Base-by-base conservation (phyloP, 2,888 invertebrate genomes). In the Orgyia antiqua region DNA sequence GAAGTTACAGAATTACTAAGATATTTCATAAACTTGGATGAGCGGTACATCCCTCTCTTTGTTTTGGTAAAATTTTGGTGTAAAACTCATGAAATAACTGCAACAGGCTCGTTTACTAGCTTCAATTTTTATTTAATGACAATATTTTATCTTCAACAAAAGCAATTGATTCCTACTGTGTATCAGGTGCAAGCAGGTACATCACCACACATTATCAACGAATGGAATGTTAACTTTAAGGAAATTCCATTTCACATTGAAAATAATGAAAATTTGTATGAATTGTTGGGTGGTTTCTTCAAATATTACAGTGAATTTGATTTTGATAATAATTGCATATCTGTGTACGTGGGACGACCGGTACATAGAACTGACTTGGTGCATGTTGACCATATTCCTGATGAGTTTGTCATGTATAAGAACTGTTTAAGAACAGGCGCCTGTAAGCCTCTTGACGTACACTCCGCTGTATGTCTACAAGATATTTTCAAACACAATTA, bases 61-160 rank as follows among this genome's bases (percentile, higher is more conserved):
- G 36, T 26, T 0, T 21, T 38, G 5, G 13, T 38, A 4, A 38
- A 50, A 39, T 8, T 19, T 0, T 38, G 38, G 38, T 27, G 33
- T 8, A 26, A 38, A 29, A 7, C 26, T 1, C 41, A 41, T 6
- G n/a, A 12, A 1, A n/a, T 30, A 9, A 15, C 15, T 10, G 24
- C 15, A 4, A 9, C 24, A 2, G 15, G 24, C n/a, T 13, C 30
- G 3, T 17, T 42, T 1, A 21, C 31, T 3, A 38, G 27, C 27
- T 29, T 36, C 9, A n/a, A 30, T 15, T 33, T 33, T n/a, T 25
- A 33, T 13, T 15, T 49, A 17, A 17, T 58, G 9, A 35, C 42
- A 0, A 35, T 56, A 29, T 56, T 58, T 23, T 58, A 45, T 30
- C 34, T 58, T 5, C 56, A 58, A 31, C 58, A 51, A 32, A 23